These are phyloP conservation scores for Cosmia trapezina DNA, from an alignment of 2,888 invertebrate genomes.

Conservation along the genomic window DNA sequence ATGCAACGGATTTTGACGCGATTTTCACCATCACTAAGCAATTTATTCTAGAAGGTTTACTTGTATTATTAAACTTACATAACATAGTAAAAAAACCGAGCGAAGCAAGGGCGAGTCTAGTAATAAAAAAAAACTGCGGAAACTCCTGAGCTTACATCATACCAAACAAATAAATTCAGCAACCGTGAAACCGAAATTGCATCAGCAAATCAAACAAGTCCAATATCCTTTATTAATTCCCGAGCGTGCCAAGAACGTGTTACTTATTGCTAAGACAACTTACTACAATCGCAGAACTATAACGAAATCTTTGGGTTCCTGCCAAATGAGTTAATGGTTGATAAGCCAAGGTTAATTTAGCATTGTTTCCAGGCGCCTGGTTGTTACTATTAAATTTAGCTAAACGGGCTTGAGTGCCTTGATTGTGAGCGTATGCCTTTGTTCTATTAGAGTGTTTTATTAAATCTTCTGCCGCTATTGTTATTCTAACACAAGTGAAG, in stretches of 20 bases:
- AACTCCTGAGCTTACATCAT: no score
- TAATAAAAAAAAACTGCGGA: no score
- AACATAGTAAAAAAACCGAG: no score
- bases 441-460: constrained; percentile 49
- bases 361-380: constrained; percentile 72
- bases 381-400: constrained; percentile 69
- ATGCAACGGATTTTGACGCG: no score
- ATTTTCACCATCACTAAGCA: no score
- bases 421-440: constrained; percentile 65
- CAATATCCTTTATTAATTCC: constrained; percentile 59
- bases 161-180: no score
- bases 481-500: background rate
- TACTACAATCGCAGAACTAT: constrained; percentile 61
- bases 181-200: constrained; percentile 37
- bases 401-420: constrained; percentile 64
- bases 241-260: constrained; percentile 71
- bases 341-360: constrained; percentile 83
- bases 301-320: constrained; percentile 73
- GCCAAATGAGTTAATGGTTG: constrained; percentile 84
- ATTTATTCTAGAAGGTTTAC: no score
- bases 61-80: no score
- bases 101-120: no score
- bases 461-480: constrained; percentile 7
- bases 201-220: constrained; percentile 54
- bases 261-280: constrained; percentile 69